These are phyloP conservation scores for Acanthococcus lagerstroemiae DNA, from an alignment of 2,888 invertebrate species.

Conservation along the genomic window DNA sequence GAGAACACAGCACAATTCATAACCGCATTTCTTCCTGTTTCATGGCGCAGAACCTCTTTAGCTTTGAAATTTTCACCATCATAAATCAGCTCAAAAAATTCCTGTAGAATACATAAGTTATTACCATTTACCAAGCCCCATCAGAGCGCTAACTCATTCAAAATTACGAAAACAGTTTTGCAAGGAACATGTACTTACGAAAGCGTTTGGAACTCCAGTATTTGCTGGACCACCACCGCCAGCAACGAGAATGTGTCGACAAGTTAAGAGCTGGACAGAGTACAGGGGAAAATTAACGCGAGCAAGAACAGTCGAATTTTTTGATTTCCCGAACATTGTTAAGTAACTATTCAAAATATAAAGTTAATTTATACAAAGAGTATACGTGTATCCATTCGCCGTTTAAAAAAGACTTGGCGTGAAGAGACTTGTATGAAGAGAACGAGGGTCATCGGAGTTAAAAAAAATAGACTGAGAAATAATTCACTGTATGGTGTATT, in stretches of 20 bases:
- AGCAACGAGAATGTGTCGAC: conserved; percentile 86
- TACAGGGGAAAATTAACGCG: conserved; percentile 89
- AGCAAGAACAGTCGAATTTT: conserved; percentile 50
- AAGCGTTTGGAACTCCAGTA: conserved; percentile 94
- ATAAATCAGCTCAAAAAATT: conserved; percentile 83
- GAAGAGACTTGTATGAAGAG: too few relatives aligned
- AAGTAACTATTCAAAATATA: too few relatives aligned
- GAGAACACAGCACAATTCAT: conserved; percentile 79
- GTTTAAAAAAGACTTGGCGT: too few relatives aligned
- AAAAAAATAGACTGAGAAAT: too few relatives aligned
- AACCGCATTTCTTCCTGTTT: conserved; percentile 78
- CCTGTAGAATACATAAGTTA: conserved; percentile 53
- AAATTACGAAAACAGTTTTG: too few relatives aligned
- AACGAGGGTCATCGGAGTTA: too few relatives aligned
- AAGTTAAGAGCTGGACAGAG: conserved; percentile 78
- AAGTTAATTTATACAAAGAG: too few relatives aligned
- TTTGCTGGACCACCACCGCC: conserved; percentile 96
- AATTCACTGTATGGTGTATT: too few relatives aligned
- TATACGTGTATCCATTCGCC: too few relatives aligned
- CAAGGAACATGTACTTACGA: conserved; percentile 58
- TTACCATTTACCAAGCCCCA: too few relatives aligned
- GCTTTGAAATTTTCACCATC: conserved; percentile 73
- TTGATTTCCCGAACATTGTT: conserved; percentile 10
- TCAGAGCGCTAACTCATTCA: too few relatives aligned
- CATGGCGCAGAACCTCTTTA: conserved; percentile 78